phyloP scores from a whole-genome alignment of 2,797 vertebrate species.

The Muscicapa comitata region DNA sequence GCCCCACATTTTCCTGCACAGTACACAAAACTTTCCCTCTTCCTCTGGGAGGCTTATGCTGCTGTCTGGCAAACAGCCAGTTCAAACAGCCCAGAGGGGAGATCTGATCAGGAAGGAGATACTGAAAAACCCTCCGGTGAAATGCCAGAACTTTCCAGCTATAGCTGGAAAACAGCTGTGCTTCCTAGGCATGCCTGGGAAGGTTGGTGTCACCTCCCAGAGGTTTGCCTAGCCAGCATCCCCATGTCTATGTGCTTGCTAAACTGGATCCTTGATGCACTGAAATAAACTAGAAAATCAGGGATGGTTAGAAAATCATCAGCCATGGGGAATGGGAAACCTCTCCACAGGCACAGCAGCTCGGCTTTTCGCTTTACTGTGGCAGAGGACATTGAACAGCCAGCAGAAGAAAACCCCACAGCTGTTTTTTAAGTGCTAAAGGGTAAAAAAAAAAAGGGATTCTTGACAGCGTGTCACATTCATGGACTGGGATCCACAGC shows the following conservation, averaged over 20 bases:
- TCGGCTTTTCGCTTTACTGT: background rate
- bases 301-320: background rate
- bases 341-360: background rate
- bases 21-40: background rate
- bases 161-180: background rate
- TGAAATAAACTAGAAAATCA: background rate
- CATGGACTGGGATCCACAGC: background rate
- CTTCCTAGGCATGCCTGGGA: background rate
- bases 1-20: background rate
- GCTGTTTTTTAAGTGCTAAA: background rate
- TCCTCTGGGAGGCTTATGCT: background rate
- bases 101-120: background rate
- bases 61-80: background rate
- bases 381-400: background rate
- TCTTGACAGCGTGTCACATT: background rate
- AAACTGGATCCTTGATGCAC: fast-evolving
- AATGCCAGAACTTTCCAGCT: background rate
- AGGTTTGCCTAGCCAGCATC: background rate
- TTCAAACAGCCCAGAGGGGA: background rate
- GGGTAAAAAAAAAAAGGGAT: background rate
- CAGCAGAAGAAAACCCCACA: background rate
- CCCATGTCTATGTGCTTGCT: background rate
- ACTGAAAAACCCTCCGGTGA: background rate
- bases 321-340: background rate
- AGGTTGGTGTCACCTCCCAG: background rate